Percentiles rank a stretch among this genome's conserved stretches.
Conservation (phyloP, 1,140 invertebrate species). For the Nasonia giraulti region DNA sequence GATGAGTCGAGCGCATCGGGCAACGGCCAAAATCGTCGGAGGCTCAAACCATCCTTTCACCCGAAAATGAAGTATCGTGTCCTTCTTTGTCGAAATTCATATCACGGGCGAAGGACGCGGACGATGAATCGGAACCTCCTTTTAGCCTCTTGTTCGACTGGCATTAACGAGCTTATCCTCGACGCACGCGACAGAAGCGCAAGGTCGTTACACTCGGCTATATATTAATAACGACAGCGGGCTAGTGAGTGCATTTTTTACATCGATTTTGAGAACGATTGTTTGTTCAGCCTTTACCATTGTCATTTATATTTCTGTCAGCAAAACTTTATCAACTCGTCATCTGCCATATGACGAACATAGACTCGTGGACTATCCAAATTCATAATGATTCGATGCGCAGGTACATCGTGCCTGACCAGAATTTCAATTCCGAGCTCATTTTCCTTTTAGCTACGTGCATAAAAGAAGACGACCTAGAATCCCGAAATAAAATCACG, state of each 20-base stretch:
- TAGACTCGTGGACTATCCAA: background rate
- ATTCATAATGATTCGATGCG: background rate
- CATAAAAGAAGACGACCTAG: background rate
- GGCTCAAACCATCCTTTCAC: background rate
- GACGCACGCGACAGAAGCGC: background rate
- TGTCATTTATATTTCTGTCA: no score
- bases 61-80: background rate
- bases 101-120: slow-evolving; percentile 3
- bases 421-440: background rate
- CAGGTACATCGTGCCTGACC: background rate
- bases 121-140: slow-evolving; percentile 17
- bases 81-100: slow-evolving; percentile 23
- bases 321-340: background rate
- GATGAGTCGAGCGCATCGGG: no score
- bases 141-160: background rate
- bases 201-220: background rate
- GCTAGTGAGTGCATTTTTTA: no score
- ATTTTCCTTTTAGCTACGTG: background rate
- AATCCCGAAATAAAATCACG: slow-evolving; percentile 7
- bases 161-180: slow-evolving; percentile 4
- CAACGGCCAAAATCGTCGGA: no score
- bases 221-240: background rate
- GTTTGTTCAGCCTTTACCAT: no score
- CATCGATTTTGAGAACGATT: no score
- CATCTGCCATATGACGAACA: background rate